Conservation (phyloP, 2,113 vertebrate species). For the Willisornis vidua region DNA sequence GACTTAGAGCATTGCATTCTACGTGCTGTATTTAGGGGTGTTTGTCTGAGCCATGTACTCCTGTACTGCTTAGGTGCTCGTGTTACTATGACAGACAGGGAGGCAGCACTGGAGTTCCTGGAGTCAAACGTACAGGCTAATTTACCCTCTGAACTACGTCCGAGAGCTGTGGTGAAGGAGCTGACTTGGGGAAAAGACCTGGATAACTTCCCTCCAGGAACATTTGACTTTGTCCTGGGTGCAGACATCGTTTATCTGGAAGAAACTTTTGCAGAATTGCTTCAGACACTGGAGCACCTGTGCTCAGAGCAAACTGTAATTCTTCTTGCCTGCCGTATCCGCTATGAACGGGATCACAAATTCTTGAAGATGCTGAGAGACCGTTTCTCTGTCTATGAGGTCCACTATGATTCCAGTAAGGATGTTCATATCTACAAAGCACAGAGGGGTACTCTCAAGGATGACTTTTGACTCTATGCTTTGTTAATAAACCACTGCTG, state of each 20-base stretch:
- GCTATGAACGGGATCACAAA: conserved; percentile 87
- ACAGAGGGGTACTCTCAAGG: conserved; percentile 54
- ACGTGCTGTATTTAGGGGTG: background rate
- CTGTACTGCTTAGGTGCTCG: conserved; percentile 79
- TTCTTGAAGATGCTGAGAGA: conserved; percentile 85
- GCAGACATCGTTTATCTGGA: conserved; percentile 96
- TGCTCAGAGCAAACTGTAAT: conserved; percentile 77
- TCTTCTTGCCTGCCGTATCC: conserved; percentile 89
- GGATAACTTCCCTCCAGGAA: conserved; percentile 74
- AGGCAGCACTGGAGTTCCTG: conserved; percentile 85
- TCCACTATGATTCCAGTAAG: conserved; percentile 83
- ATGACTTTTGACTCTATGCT: conserved; percentile 73
- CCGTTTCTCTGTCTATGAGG: conserved; percentile 79
- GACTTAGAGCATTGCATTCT: background rate
- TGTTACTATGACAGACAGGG: conserved; percentile 91
- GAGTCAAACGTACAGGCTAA: conserved; percentile 87
- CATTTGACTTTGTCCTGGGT: conserved; percentile 88
- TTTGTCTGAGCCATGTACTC: background rate
- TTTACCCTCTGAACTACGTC: conserved; percentile 75
- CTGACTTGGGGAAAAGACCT: conserved; percentile 90
- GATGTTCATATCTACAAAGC: conserved; percentile 90
- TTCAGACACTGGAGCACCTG: conserved; percentile 86
- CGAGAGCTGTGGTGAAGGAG: conserved; percentile 80
- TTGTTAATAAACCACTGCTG: background rate
- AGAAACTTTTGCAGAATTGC: conserved; percentile 88